Evolutionary conservation across 2,113 vertebrate species (phyloP), one percentile per base, ranked within the genome.

Genomic region (Embiotoca jacksoni): DNA sequence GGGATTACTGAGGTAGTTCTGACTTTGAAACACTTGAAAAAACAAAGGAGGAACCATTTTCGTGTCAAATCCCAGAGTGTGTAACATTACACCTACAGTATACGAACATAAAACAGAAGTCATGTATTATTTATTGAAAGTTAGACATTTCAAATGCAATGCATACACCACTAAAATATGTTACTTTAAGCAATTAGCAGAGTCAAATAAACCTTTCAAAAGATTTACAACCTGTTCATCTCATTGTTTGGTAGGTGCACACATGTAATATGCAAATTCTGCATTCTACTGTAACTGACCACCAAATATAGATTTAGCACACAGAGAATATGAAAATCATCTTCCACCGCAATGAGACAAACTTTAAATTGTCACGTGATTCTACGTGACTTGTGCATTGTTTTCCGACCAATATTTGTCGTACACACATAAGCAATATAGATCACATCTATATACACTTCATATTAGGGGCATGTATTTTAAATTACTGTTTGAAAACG

Each of bases 401-500:
- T 33, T 47, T 1, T 33, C 2, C 6, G 10, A 0, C 36, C 54
- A 7, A 53, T 44, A 63, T 49, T 33, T 49, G 6, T 49, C 44
- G 44, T 57, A 23, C 49, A 49, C 15, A 36, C 49, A 32, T 7
- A 3, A n/a, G 5, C 39, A 36, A 52, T 44, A 30, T 31, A 0
- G 9, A 23, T 33, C 35, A 9, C 9, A 39, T 52, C 31, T 35
- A 36, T 47, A 15, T 3, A 15, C 44, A 2, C 52, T 68, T 30
- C 7, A n/a, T 16, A 30, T 46, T 33, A 52, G 30, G 14, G 59
- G 10, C 1, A 3, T 44, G 2, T 23, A 13, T 50, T 67, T n/a
- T 72, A 23, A 73, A 71, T 68, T 16, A 57, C n/a, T 30, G 49
- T 55, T 55, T 55, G 5, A 70, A 54, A 67, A 72, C 44, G 14